phyloP scores from a whole-genome alignment of 1,140 invertebrate species.

The Aphaenogaster rudis region DNA sequence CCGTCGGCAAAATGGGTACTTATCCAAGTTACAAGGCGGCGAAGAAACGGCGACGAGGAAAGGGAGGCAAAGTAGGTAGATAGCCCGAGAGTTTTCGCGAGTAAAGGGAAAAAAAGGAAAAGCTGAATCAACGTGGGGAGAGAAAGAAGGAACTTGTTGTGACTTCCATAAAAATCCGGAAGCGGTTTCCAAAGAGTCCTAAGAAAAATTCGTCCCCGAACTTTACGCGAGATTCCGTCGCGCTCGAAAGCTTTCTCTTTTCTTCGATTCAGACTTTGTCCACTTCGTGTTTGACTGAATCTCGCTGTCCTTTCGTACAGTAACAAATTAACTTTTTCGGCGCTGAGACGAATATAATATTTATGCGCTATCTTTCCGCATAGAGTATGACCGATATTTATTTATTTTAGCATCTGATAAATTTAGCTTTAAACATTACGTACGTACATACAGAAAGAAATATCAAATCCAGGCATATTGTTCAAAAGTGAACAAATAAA shows the following conservation, averaged over 20 bases:
- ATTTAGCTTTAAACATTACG: background rate
- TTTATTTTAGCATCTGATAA: background rate
- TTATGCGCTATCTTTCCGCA: background rate
- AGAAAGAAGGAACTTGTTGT: slow-evolving; percentile 80
- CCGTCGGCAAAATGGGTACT: slow-evolving; percentile 74
- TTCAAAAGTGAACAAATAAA: background rate
- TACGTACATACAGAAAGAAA: background rate
- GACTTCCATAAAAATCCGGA: slow-evolving; percentile 78
- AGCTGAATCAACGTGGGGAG: slow-evolving; percentile 13
- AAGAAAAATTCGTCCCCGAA: slow-evolving; percentile 77
- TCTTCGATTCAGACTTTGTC: slow-evolving; percentile 14
- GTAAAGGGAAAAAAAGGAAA: slow-evolving; percentile 15
- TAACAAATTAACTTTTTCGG: slow-evolving; percentile 47
- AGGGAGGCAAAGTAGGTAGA: slow-evolving; percentile 52
- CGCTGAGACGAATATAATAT: background rate
- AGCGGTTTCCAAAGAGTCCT: slow-evolving; percentile 60
- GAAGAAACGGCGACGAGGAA: background rate
- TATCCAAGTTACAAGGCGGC: slow-evolving; percentile 67
- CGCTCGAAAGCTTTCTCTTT: slow-evolving; percentile 68
- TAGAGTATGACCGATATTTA: background rate
- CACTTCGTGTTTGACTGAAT: background rate
- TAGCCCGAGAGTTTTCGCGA: slow-evolving; percentile 40
- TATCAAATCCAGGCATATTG: background rate
- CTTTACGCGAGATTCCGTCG: slow-evolving; percentile 76
- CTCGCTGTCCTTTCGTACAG: background rate